Base-by-base conservation (phyloP, 2,888 invertebrate species). In the Cylindroiulus punctatus region DNA sequence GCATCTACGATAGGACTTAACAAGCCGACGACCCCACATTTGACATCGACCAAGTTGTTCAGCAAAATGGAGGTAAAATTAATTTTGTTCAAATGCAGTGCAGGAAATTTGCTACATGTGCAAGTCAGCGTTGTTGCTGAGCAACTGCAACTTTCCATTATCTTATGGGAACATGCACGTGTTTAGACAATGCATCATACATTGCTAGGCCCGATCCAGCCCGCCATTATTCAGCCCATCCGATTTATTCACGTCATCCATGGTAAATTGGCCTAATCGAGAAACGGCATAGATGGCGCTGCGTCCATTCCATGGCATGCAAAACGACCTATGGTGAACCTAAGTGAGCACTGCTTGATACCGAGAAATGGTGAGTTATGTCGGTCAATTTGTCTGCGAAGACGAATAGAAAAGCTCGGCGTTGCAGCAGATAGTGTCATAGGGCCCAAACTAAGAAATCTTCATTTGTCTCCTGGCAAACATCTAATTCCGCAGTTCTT, bases 391-490 rank as follows among this genome's bases (percentile, higher is more conserved):
- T 57, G 57, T 57, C 57, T 57, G 7, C 17, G 57, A 57, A 57
- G 57, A 57, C 57, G 57, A 57, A 57, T 57, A 22, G 57, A 57
- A 57, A 57, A 57, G 22, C 57, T n/a, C 57, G 57, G 57, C 22
- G 22, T 22, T 57, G 22, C 22, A 57, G 57, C 5, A 57, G 57
- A 57, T 57, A 57, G 57, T 22, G 57, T 57, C 57, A 57, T 57
- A 57, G 22, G 57, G n/a, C 57, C 57, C 57, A 57, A 57, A 57
- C 4, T 22, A 57, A 57, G 57, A 57, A 57, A 57, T 57, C 57
- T 57, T 57, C 57, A 57, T 57, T 57, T 57, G 57, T 57, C 57
- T 57, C 57, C 57, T 57, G 22, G 57, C 57, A 57, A 57, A 57
- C 57, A 57, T 57, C 57, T 57, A 57, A 57, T 57, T 57, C 22